Percentiles rank a stretch among this genome's conserved stretches.
Evolutionary conservation across 2,797 vertebrate genomes (phyloP).

Genomic region (Pantherophis alleghaniensis): DNA sequence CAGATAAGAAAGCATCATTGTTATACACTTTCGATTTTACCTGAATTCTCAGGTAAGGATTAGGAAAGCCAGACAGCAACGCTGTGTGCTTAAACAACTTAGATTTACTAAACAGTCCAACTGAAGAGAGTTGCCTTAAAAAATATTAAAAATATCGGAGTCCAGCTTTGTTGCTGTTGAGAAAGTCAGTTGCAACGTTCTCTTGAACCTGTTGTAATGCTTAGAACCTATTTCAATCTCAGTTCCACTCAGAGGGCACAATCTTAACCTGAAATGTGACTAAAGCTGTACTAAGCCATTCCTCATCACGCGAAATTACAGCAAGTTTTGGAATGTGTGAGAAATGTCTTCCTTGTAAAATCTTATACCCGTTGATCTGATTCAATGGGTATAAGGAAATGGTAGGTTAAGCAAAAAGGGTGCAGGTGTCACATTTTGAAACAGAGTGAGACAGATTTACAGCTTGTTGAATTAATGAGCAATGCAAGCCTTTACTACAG

Average conservation of each 20-base stretch:
- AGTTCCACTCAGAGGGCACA: background rate
- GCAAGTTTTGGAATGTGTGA: background rate
- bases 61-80: background rate
- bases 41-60: background rate
- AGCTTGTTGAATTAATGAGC: background rate
- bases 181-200: background rate
- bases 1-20: background rate
- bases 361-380: background rate
- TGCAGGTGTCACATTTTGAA: background rate
- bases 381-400: background rate
- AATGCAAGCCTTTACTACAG: background rate
- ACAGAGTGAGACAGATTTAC: background rate
- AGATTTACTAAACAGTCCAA: background rate
- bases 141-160: background rate
- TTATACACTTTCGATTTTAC: background rate
- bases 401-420: background rate
- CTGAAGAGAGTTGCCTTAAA: background rate
- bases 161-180: background rate
- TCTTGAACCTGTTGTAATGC: background rate
- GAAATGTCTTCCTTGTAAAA: background rate
- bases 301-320: background rate
- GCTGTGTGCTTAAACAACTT: background rate
- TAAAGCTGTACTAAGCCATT: background rate
- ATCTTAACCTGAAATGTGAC: background rate
- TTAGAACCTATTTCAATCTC: background rate